A percentile compares a stretch with the other conserved stretches of the same genome.
Conservation (phyloP, 92 coral and sea anemone genomes). For the Diadumene lineata region DNA sequence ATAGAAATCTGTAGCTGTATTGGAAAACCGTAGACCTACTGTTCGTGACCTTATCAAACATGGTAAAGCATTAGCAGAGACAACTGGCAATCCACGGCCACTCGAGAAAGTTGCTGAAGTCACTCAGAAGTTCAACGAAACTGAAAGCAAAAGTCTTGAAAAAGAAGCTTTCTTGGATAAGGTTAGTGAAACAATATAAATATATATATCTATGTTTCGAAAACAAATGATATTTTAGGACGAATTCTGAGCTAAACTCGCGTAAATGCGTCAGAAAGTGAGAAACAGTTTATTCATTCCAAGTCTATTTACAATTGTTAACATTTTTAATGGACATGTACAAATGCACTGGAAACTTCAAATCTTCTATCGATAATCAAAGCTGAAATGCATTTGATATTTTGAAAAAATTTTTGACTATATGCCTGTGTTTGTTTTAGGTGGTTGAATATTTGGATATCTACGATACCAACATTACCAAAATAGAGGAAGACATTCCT, state of each 20-base stretch:
- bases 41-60: slow-evolving; percentile 63
- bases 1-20: slow-evolving; percentile 69
- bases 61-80: slow-evolving; percentile 78
- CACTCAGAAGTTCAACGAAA: slow-evolving; percentile 54
- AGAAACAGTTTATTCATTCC: no score
- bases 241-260: no score
- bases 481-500: slow-evolving; percentile 78
- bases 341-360: no score
- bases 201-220: no score
- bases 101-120: slow-evolving; percentile 65
- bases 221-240: no score
- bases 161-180: slow-evolving; percentile 66
- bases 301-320: no score
- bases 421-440: no score
- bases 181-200: slow-evolving; percentile 10
- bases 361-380: no score
- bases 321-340: no score
- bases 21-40: slow-evolving; percentile 70
- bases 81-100: slow-evolving; percentile 75
- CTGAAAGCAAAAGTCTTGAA: slow-evolving; percentile 62
- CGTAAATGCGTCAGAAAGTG: no score
- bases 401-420: no score
- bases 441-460: slow-evolving; percentile 56
- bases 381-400: no score
- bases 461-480: slow-evolving; percentile 58